Evolutionary conservation across 2,113 vertebrate species (phyloP).

Genomic region (Nestor notabilis): DNA sequence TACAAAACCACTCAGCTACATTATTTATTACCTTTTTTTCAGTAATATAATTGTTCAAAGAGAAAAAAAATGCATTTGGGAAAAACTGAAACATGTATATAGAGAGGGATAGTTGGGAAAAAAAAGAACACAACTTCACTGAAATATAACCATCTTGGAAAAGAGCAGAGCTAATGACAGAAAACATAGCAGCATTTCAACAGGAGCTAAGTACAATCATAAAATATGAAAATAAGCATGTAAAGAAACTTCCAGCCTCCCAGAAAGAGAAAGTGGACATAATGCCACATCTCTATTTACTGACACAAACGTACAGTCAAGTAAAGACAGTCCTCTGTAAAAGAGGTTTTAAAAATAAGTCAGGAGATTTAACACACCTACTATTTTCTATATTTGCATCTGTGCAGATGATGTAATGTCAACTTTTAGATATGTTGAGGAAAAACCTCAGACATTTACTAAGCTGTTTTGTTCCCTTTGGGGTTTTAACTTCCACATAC

Average conservation of each 20-base stretch:
- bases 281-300: not conserved
- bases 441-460: not conserved
- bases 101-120: not conserved
- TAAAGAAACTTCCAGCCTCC: not conserved
- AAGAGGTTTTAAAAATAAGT: not conserved
- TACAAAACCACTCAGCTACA: not conserved
- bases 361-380: constrained; percentile 25
- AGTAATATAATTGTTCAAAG: not conserved
- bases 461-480: not conserved
- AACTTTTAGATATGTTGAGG: not conserved
- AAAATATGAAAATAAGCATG: not conserved
- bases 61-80: not conserved
- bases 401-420: constrained; percentile 27
- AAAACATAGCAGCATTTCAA: not conserved
- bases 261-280: not conserved
- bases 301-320: not conserved
- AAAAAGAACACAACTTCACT: not conserved
- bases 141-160: not conserved
- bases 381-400: constrained; percentile 45
- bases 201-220: not conserved
- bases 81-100: not conserved
- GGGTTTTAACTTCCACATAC: not conserved
- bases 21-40: not conserved
- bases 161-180: not conserved
- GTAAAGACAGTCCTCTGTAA: not conserved